Evolutionary conservation across 2,797 vertebrate genomes (phyloP).

Genomic region (Chelmon rostratus): DNA sequence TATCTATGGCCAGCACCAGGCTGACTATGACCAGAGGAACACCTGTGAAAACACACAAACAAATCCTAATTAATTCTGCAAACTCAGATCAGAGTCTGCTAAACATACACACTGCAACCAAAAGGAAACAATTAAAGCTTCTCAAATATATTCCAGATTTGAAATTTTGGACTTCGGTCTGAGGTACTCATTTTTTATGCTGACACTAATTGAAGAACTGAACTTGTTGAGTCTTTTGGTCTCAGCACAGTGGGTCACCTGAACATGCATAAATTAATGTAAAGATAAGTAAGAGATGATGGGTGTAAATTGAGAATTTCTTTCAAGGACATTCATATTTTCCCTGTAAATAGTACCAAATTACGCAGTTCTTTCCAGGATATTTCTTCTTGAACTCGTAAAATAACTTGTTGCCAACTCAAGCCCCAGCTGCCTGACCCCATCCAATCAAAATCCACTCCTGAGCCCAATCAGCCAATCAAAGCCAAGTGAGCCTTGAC

Average conservation of each 20-base stretch:
- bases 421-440: no score
- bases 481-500: neutral
- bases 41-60: constrained; percentile 71
- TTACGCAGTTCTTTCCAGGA: neutral
- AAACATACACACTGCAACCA: neutral
- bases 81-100: neutral
- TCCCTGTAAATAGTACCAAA: neutral
- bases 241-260: neutral
- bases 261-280: neutral
- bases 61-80: neutral
- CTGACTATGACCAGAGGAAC: constrained; percentile 84
- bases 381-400: neutral
- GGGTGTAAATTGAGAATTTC: neutral
- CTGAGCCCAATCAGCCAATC: neutral
- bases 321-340: neutral
- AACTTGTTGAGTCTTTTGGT: no score
- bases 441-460: neutral
- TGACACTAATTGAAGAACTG: no score
- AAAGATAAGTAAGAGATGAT: neutral
- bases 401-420: neutral
- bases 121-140: neutral
- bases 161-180: neutral
- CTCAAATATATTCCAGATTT: neutral
- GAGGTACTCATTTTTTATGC: no score
- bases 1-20: constrained; percentile 85